phyloP scores from a whole-genome alignment of 2,113 vertebrate genomes.

The Hippocampus mohnikei region DNA sequence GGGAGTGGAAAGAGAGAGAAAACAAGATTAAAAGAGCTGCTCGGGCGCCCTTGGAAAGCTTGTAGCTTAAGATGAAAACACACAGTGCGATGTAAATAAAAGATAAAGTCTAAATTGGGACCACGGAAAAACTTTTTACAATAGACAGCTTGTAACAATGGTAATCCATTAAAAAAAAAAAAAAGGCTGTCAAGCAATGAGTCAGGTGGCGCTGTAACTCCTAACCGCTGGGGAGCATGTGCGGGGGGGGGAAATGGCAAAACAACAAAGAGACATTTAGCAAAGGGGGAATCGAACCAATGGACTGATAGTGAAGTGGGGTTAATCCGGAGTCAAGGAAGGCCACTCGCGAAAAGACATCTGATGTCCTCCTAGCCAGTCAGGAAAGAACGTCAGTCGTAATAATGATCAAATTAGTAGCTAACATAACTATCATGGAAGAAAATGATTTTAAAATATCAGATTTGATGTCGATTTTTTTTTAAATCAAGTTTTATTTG shows the following conservation, averaged over 20 bases:
- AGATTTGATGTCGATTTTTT: too few species aligned
- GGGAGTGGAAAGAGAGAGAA: not conserved
- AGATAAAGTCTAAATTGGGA: not conserved
- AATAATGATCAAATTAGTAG: not conserved
- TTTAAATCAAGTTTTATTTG: too few species aligned
- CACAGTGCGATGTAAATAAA: not conserved
- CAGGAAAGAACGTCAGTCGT: not conserved
- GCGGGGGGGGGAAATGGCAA: not conserved
- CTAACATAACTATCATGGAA: not conserved
- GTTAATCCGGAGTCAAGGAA: not conserved
- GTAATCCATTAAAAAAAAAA: not conserved
- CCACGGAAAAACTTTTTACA: not conserved
- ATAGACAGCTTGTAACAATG: not conserved
- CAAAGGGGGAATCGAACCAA: not conserved
- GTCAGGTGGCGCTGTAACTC: not conserved
- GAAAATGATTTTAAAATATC: too few species aligned
- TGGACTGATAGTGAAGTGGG: not conserved
- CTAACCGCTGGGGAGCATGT: not conserved
- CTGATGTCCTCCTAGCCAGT: not conserved
- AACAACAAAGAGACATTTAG: not conserved
- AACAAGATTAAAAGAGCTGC: slow-evolving; percentile 37
- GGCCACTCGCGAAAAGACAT: not conserved
- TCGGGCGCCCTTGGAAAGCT: slow-evolving; percentile 35
- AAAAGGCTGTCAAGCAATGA: not conserved
- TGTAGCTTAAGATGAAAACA: slow-evolving; percentile 42